These are phyloP conservation scores for Anadara kagoshimensis DNA, from an alignment of 1,140 invertebrate species.

Conservation along the genomic window DNA sequence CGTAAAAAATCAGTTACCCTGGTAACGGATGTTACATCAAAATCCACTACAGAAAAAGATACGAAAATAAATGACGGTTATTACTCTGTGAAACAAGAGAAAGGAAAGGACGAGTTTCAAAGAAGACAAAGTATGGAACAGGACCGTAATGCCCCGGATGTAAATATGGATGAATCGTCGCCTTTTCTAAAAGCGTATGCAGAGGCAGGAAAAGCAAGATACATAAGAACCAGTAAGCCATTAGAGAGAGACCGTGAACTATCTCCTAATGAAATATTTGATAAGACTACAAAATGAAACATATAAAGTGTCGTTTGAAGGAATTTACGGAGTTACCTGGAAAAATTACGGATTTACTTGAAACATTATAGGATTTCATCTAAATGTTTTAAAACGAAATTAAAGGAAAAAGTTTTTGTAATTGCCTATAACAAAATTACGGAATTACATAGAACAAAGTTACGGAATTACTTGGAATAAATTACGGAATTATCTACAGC, in stretches of 20 bases:
- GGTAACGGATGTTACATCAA: background rate
- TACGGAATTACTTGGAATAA: too few species aligned
- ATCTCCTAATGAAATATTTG: slow-evolving; percentile 40
- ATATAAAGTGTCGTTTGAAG: background rate
- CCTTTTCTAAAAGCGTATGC: slow-evolving; percentile 30
- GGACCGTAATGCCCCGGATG: background rate
- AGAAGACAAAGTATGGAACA: background rate
- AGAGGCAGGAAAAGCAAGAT: slow-evolving; percentile 36
- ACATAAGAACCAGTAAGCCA: slow-evolving; percentile 29
- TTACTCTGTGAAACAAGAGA: background rate
- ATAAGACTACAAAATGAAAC: slow-evolving; percentile 21
- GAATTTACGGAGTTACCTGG: too few species aligned
- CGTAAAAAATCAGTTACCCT: too few species aligned
- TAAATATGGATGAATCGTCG: slow-evolving; percentile 7
- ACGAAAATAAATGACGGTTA: background rate
- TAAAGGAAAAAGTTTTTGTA: too few species aligned
- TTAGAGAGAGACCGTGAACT: slow-evolving; percentile 37
- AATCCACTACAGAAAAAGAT: background rate
- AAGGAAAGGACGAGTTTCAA: background rate
- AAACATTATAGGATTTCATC: too few species aligned
- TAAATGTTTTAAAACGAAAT: too few species aligned
- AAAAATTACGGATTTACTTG: too few species aligned
- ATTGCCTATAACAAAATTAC: too few species aligned
- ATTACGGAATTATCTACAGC: too few species aligned
- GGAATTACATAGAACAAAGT: too few species aligned